Base-by-base conservation (phyloP, 2,113 vertebrate genomes). In the Onychostoma macrolepis region DNA sequence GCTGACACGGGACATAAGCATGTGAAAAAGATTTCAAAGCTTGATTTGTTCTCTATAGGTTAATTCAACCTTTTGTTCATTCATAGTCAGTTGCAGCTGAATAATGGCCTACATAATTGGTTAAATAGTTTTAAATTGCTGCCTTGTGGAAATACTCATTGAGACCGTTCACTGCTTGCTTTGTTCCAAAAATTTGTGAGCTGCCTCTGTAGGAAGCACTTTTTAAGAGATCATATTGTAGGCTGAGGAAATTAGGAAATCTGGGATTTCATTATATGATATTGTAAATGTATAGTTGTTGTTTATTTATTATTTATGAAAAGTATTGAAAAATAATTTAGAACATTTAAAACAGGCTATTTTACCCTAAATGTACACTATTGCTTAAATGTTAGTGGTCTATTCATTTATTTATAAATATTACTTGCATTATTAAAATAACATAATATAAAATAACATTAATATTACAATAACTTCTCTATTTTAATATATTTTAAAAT, bases 1-100 rank as follows among this genome's bases (percentile, higher is more conserved):
- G 6, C 85, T 33, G 61, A 56, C 28, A 15, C 33, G 41, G 56
- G 79, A 65, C 38, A 65, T 21, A 6, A 61, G 13, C 58, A 43
- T 43, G 3, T 63, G 0, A 65, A 63, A 81, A 80, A 80, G 3
- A 43, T 61, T 80, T 61, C 12, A 36, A 79, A 38, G 33, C 78
- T n/a, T 13, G 33, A 61, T 48, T 30, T 67, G 41, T 48, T 48
- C 41, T 82, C 1, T 30, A 53, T 53, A 30, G 58, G 79, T 63
- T 69, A 48, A 67, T 67, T 43, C 58, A 63, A 33, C 17, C 28
- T 78, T 76, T 76, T 33, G 26, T 78, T 75, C 72, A 26, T 41
- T 74, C 38, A 43, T 26, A 28, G 24, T 45, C 6, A n/a, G n/a
- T 76, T 43, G 36, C 58, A 65, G 36, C 56, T 43, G 33, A 63